Percentiles rank a stretch among this genome's conserved stretches.
Conservation (phyloP, 2,888 invertebrate species). For the Thereva unica region DNA sequence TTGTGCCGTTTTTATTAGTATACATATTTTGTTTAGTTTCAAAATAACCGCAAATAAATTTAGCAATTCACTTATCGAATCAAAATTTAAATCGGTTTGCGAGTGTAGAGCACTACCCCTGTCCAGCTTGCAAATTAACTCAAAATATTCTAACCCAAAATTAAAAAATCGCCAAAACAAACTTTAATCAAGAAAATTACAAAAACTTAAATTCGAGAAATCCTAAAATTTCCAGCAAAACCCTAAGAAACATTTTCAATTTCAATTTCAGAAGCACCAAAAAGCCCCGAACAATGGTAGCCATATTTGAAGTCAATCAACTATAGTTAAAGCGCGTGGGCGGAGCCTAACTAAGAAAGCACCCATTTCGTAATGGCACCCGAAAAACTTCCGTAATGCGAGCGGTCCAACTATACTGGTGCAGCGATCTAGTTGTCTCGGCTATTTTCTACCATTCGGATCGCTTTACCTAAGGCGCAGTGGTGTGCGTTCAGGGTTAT, state of each 20-base stretch:
- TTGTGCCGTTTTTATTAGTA: too few relatives aligned
- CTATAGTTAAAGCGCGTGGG: constrained; percentile 55
- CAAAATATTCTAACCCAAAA: too few relatives aligned
- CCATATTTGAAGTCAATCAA: constrained; percentile 58
- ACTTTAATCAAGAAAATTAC: too few relatives aligned
- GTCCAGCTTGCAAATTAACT: too few relatives aligned
- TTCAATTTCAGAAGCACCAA: neutral
- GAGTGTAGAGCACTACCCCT: too few relatives aligned
- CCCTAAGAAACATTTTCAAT: constrained; percentile 4
- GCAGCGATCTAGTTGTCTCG: constrained; percentile 41
- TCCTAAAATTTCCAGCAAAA: constrained; percentile 5
- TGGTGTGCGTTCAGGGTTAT: neutral
- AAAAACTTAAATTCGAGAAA: neutral
- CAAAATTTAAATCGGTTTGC: too few relatives aligned
- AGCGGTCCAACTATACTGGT: constrained; percentile 44
- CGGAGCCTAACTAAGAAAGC: constrained; percentile 49
- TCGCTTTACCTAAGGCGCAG: neutral
- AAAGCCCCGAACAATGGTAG: constrained; percentile 44
- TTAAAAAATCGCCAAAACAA: too few relatives aligned
- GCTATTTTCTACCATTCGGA: constrained; percentile 13
- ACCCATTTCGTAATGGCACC: constrained; percentile 50
- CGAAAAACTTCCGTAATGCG: constrained; percentile 41
- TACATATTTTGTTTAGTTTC: too few relatives aligned
- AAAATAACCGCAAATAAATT: too few relatives aligned
- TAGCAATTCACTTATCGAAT: too few relatives aligned